Percentiles rank a stretch among this genome's conserved stretches.
phyloP scores from a whole-genome alignment of 2,888 invertebrate species.

The Melanostoma scalare region DNA sequence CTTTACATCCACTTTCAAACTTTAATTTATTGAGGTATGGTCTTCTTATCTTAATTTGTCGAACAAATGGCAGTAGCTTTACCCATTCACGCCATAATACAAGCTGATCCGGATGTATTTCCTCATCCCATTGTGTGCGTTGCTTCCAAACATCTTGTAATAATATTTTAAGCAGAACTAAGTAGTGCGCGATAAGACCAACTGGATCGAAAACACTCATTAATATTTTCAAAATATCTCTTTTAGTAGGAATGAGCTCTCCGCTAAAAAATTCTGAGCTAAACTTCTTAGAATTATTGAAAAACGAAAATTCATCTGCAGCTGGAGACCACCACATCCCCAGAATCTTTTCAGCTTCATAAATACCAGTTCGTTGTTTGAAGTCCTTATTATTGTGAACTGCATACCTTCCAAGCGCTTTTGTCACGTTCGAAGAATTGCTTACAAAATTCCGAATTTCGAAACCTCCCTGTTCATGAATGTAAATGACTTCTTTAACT shows the following conservation, averaged over 20 bases:
- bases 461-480: slow-evolving; percentile 32
- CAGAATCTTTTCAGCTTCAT: slow-evolving; percentile 7
- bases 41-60: not conserved
- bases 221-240: slow-evolving; percentile 27
- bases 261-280: not conserved
- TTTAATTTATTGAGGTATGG: not conserved
- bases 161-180: not conserved
- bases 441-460: slow-evolving; percentile 38
- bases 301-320: slow-evolving; percentile 9
- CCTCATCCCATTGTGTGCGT: not conserved
- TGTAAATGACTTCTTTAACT: not conserved
- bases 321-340: slow-evolving; percentile 34
- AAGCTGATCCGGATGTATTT: not conserved
- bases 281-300: not conserved
- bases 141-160: not conserved
- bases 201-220: slow-evolving; percentile 45
- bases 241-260: slow-evolving; percentile 24
- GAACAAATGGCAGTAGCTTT: not conserved
- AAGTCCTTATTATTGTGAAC: not conserved
- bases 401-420: not conserved
- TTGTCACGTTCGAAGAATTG: slow-evolving; percentile 1
- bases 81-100: not conserved
- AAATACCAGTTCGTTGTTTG: no score
- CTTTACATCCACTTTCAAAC: slow-evolving; percentile 17
- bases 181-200: slow-evolving; percentile 29